Conservation (phyloP, 2,888 invertebrate species). For the Acheta domesticus region DNA sequence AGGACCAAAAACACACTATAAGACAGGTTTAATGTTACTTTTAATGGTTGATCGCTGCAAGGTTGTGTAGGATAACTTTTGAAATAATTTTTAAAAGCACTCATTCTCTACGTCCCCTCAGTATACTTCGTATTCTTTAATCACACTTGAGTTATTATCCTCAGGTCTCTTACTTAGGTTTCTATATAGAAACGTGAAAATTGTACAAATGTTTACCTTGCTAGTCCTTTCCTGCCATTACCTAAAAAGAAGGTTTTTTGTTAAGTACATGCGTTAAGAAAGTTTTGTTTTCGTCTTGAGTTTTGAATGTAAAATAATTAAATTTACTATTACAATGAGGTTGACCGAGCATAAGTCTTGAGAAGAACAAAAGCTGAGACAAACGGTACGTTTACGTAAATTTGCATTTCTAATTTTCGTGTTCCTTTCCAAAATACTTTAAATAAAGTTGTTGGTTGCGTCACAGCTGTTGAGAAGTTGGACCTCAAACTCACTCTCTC, state of each 20-base stretch:
- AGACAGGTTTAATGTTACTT: too few species aligned
- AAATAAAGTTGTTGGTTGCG: conserved; percentile 11
- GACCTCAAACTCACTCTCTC: not conserved
- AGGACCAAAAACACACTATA: too few species aligned
- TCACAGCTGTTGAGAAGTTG: not conserved
- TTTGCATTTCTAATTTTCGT: conserved; percentile 7
- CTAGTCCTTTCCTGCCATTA: too few species aligned
- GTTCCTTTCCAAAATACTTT: conserved; percentile 7
- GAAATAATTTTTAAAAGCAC: too few species aligned
- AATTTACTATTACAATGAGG: not conserved
- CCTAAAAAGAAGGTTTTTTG: not conserved
- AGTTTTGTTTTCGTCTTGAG: not conserved
- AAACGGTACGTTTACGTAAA: not conserved
- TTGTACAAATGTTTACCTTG: too few species aligned
- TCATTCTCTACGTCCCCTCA: too few species aligned
- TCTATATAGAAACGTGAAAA: too few species aligned
- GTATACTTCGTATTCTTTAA: too few species aligned
- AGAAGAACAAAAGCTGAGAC: not conserved
- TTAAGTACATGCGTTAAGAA: not conserved
- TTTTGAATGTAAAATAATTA: conserved; percentile 18
- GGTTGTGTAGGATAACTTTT: too few species aligned
- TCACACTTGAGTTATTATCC: too few species aligned
- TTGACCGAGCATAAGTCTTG: not conserved
- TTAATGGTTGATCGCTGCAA: too few species aligned
- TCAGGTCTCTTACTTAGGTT: too few species aligned